Evolutionary conservation across 2,113 vertebrate genomes (phyloP).

Genomic region (Menura novaehollandiae): DNA sequence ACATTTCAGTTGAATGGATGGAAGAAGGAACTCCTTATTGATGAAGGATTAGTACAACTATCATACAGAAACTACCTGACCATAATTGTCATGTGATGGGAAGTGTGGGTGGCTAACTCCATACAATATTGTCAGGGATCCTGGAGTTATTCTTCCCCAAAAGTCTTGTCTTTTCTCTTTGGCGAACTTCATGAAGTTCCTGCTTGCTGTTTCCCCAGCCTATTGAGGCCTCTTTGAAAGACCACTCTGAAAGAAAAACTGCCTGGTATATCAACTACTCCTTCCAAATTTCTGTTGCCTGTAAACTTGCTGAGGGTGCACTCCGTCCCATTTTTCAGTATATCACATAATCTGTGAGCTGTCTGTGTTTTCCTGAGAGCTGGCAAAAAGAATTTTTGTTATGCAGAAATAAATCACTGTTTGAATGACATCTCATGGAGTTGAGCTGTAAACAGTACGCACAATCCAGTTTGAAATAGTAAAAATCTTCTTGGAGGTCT

Average conservation of each 20-base stretch:
- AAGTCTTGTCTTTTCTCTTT: neutral
- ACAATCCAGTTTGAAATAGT: slow-evolving; percentile 6
- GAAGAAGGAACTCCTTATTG: neutral
- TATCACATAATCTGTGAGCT: slow-evolving; percentile 16
- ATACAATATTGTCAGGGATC: neutral
- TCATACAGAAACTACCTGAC: neutral
- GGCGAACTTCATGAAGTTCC: neutral
- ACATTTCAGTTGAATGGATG: neutral
- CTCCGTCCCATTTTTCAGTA: neutral
- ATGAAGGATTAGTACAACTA: neutral
- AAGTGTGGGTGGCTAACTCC: neutral
- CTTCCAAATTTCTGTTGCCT: neutral
- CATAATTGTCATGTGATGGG: neutral
- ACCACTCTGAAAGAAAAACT: neutral
- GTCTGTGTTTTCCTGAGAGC: slow-evolving; percentile 27
- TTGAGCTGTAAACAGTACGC: neutral
- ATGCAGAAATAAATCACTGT: slow-evolving; percentile 21
- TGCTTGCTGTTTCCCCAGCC: neutral
- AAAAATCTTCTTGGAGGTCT: slow-evolving; percentile 49
- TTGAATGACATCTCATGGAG: neutral
- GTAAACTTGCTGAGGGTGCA: neutral
- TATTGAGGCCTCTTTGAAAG: neutral
- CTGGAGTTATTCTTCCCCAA: neutral
- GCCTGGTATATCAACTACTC: neutral
- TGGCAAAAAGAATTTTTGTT: slow-evolving; percentile 7